Evolutionary conservation across 2,797 vertebrate species (phyloP), one percentile per base, ranked within the genome.

Genomic region (Notolepis coatsorum): DNA sequence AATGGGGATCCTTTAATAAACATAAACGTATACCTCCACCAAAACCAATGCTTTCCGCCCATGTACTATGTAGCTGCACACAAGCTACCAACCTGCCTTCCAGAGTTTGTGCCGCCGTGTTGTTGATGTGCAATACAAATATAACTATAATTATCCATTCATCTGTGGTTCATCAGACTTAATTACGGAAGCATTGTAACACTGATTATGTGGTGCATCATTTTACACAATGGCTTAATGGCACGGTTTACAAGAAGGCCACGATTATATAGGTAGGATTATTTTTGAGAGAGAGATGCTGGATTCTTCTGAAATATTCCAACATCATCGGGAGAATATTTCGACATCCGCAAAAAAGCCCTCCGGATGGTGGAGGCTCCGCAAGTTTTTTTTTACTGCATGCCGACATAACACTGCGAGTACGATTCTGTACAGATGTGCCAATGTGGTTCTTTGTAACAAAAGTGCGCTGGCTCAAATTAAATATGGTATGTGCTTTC

Each of bases 131-230:
- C 81, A 79, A 80, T 91, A 87, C 72, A 86, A 87, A 70, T 70
- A 47, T 48, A 55, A 28, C 64, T 61, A 58, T 84, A 89, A 90
- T 79, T 81, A 75, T 88, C 85, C 78, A 87, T 91, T 89, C 88
- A 90, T 91, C 83, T 82, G 64, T 75, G 48, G 69, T 75, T 87
- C 81, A 85, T 85, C 85, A 81, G 71, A 73, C 68, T 81, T 88
- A 82, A 90, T 91, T 88, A 85, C 1, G 64, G 53, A 77, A 73
- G 64, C 68, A 43, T 55, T 81, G 63, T 79, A 72, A 81, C 73
- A 18, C 68, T 33, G 68, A 73, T 48, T 73, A 62, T 30, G 37
- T 68, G 50, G 61, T 62, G 52, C 67, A 76, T 66, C n/a, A 74
- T 81, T 88, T 84, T 71, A 83, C 57, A 67, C 61, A 33, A 43